Evolutionary conservation across 2,888 invertebrate genomes (phyloP).

Genomic region (Trichopria drosophilae): DNA sequence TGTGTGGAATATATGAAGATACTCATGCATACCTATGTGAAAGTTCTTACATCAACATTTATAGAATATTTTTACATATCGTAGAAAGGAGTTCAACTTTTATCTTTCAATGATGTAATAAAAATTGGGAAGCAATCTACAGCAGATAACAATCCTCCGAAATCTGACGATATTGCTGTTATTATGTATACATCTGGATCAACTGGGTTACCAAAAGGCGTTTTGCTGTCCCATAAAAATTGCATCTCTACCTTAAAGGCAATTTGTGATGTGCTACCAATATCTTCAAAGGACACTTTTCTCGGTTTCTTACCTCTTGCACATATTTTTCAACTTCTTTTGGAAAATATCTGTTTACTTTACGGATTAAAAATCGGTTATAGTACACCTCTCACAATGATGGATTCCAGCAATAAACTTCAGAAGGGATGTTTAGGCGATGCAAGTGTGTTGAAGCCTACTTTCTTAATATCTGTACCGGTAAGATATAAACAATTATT

Average conservation of each 20-base stretch:
- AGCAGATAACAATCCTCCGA: slow-evolving; percentile 62
- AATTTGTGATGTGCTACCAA: slow-evolving; percentile 77
- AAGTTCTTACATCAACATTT: too few species aligned
- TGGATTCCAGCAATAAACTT: slow-evolving; percentile 92
- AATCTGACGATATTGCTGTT: slow-evolving; percentile 82
- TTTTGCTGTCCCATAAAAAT: slow-evolving; percentile 79
- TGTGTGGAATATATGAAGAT: too few species aligned
- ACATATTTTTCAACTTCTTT: slow-evolving; percentile 93
- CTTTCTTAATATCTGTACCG: slow-evolving; percentile 95
- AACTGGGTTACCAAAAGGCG: slow-evolving; percentile 93
- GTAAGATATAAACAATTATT: too few species aligned
- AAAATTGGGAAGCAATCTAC: slow-evolving; percentile 60
- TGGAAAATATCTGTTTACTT: slow-evolving; percentile 82
- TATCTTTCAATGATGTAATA: slow-evolving; percentile 75
- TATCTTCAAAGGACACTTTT: slow-evolving; percentile 76
- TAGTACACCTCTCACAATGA: slow-evolving; percentile 91
- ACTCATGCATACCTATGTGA: too few species aligned
- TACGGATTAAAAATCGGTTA: slow-evolving; percentile 93
- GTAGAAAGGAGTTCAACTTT: slow-evolving; percentile 69
- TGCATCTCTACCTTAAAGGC: slow-evolving; percentile 78
- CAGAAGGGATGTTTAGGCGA: slow-evolving; percentile 94
- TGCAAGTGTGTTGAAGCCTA: slow-evolving; percentile 86
- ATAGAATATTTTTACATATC: too few species aligned
- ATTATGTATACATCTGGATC: slow-evolving; percentile 99
- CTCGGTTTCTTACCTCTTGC: slow-evolving; percentile 96